These are phyloP conservation scores for Nesidiocoris tenuis DNA, from an alignment of 2,888 invertebrate species.

Conservation along the genomic window DNA sequence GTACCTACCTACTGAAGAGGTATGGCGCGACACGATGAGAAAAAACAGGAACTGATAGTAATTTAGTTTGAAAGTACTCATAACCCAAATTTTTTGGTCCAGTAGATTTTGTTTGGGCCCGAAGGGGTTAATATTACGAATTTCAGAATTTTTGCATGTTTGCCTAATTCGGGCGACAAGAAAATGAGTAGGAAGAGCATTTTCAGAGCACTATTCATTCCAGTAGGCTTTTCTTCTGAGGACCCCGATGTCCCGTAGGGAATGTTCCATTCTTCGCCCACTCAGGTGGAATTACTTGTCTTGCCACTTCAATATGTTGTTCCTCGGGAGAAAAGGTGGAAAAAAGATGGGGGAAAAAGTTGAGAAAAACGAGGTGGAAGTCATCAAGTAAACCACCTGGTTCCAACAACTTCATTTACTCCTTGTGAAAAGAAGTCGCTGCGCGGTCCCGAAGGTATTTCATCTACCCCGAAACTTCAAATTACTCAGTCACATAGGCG, in stretches of 20 bases:
- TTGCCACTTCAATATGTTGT: conserved; percentile 11
- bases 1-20: no score
- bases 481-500: not conserved
- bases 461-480: not conserved
- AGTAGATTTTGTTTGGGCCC: no score
- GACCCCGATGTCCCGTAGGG: not conserved
- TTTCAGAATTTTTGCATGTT: no score
- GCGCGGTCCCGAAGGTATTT: not conserved
- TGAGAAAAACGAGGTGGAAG: not conserved
- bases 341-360: not conserved
- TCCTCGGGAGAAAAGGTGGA: not conserved
- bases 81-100: no score
- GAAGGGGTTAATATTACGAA: no score
- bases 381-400: conserved; percentile 25
- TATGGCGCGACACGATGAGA: no score
- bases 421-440: not conserved
- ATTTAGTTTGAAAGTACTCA: no score
- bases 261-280: not conserved
- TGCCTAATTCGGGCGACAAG: no score
- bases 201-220: no score
- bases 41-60: no score
- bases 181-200: no score
- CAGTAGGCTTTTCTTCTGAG: no score
- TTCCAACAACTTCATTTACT: not conserved
- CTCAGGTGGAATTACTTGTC: conserved; percentile 23